Base-by-base conservation (phyloP, 2,113 vertebrate genomes). In the Scatophagus argus region DNA sequence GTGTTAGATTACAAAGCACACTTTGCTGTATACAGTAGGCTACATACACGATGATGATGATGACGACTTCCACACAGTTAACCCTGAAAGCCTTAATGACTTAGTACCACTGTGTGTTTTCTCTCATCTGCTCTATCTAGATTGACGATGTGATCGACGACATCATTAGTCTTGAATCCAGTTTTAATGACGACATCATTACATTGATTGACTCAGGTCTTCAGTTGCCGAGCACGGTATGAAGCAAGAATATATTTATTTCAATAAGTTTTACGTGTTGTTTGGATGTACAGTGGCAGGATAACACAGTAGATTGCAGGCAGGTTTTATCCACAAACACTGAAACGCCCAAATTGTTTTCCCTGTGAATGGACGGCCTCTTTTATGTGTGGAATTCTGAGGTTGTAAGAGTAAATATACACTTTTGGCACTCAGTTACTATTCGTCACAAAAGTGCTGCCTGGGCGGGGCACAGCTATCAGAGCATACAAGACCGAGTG, bases 111-210 rank as follows among this genome's bases (percentile, higher is more conserved):
- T 14, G 27, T n/a, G 11, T 41, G 13, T 55, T 89, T 74, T 82
- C n/a, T 82, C 38, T 70, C 12, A 7, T 81, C 12, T 83, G 17
- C 59, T 83, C 31, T 58, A 46, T 84, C 52, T 62, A 97, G 96
- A 97, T 97, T 80, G 96, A 97, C 81, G 96, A 97, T 59, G 96
- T 98, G 77, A 97, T 98, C 21, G 96, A 97, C 76, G 95, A 97
- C 92, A 97, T 98, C 85, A 97, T 98, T 84, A 98, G 96, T 91
- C 93, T 98, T 72, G 96, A 97, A 88, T 98, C 97, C 89, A 97
- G 96, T 93, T 96, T 96, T 91, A 97, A 96, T 55, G 97, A 98
- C 17, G 96, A 97, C 87, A 96, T 97, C 89, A 95, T 97, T 80
- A 94, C 94, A 9, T 94, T 95, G 86, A 95, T 96, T 62, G 96